Evolutionary conservation across 2,888 invertebrate genomes (phyloP).

Genomic region (Subacronicta megacephala): DNA sequence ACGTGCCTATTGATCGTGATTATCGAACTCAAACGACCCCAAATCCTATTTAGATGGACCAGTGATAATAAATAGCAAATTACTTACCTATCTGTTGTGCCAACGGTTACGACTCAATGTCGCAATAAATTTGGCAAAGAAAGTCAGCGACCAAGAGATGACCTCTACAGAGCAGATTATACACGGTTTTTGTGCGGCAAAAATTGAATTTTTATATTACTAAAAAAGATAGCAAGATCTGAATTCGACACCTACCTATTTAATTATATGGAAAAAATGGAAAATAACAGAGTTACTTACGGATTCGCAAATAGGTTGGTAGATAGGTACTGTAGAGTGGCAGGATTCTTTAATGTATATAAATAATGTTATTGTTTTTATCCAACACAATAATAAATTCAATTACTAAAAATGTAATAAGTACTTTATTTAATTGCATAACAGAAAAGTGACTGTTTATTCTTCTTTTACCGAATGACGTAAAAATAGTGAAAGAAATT

Average conservation of each 20-base stretch:
- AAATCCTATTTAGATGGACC: conserved; percentile 25
- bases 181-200: conserved; percentile 51
- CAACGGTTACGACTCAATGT: conserved; percentile 50
- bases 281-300: no score
- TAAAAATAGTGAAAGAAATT: no score
- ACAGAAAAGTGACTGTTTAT: no score
- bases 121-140: conserved; percentile 52
- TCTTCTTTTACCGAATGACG: no score
- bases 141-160: conserved; percentile 51
- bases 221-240: neutral
- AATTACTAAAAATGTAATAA: no score
- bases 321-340: no score
- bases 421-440: no score
- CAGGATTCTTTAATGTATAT: no score
- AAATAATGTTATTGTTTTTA: no score
- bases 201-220: conserved; percentile 36
- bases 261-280: neutral
- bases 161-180: conserved; percentile 55
- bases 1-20: neutral
- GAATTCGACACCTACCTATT: neutral
- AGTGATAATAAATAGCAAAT: conserved; percentile 26
- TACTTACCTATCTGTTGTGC: conserved; percentile 32
- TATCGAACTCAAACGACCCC: conserved; percentile 19
- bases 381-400: no score
- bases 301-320: no score